Base-by-base conservation (phyloP, 2,113 vertebrate genomes). In the Actenoides hombroni region DNA sequence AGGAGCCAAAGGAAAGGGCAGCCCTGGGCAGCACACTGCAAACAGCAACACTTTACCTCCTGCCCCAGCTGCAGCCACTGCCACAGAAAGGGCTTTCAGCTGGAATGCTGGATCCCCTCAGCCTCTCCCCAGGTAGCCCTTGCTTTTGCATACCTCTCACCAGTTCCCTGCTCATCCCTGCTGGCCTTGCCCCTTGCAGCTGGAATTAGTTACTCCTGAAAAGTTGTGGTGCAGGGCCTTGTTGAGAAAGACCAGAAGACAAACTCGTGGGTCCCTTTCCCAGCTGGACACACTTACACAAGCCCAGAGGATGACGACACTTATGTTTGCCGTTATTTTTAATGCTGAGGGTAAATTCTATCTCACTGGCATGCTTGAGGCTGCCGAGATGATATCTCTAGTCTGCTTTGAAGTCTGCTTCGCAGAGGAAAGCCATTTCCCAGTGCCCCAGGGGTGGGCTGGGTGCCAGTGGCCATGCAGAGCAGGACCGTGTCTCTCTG, bases 1-100 rank as follows among this genome's bases (percentile, higher is more conserved):
- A 71, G 39, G 25, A 39, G 37, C 13, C 0, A 0, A 90, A 85
- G 42, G 10, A 28, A 44, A 31, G 2, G 1, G 26, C 64, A 84
- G 26, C 35, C 21, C 37, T 2, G 0, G 26, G 35, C 35, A 92
- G 24, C 26, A 46, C 16, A 2, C 7, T 9, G 48, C 15, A 21
- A 57, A 70, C 1, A 40, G 31, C 76, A 70, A 6, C 9, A 10
- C 15, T 0, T 21, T 37, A 23, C 28, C 33, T 81, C 39, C 67
- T 37, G 33, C 29, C 54, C 29, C 68, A 25, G 70, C 46, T 84
- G 31, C 8, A 1, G 80, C 49, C 59, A 9, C 64, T 14, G 37
- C 49, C 40, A 8, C 3, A 2, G 35, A 68, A 59, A 85, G 28
- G 46, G 23, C 51, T 84, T 71, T 26, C 70, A 61, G 53, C 33